Conservation (phyloP, 2,888 invertebrate genomes). For the Gasteruption jaculator region DNA sequence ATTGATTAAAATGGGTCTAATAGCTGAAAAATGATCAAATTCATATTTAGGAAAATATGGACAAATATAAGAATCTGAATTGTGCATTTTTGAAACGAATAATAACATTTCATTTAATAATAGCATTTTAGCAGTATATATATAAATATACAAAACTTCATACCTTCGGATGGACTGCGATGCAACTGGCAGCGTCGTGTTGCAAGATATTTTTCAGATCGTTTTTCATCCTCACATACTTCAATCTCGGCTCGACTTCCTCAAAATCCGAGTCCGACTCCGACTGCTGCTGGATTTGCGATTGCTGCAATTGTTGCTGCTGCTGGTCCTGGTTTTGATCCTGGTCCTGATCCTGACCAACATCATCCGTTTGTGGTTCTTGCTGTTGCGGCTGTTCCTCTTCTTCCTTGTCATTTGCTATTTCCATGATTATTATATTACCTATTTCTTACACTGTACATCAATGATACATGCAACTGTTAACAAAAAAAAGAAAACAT, state of each 20-base stretch:
- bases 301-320: not conserved
- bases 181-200: conserved; percentile 85
- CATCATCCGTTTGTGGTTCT: not conserved
- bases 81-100: too few relatives aligned
- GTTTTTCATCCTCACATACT: conserved; percentile 85
- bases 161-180: conserved; percentile 89
- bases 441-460: not conserved
- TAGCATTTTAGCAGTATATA: not conserved
- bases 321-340: too few relatives aligned
- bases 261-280: conserved; percentile 53
- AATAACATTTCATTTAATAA: not conserved
- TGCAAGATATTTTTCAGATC: conserved; percentile 80
- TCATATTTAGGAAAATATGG: too few relatives aligned
- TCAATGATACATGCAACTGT: too few relatives aligned
- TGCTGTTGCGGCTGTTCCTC: not conserved
- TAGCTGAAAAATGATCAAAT: not conserved
- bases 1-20: too few relatives aligned
- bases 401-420: not conserved
- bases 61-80: too few relatives aligned
- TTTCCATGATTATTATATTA: not conserved
- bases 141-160: not conserved
- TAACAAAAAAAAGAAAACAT: too few relatives aligned
- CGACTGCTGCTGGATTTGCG: too few relatives aligned
- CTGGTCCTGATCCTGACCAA: too few relatives aligned
- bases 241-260: conserved; percentile 81